Conservation (phyloP, 2,113 vertebrate species). For the Charadrius vociferus region DNA sequence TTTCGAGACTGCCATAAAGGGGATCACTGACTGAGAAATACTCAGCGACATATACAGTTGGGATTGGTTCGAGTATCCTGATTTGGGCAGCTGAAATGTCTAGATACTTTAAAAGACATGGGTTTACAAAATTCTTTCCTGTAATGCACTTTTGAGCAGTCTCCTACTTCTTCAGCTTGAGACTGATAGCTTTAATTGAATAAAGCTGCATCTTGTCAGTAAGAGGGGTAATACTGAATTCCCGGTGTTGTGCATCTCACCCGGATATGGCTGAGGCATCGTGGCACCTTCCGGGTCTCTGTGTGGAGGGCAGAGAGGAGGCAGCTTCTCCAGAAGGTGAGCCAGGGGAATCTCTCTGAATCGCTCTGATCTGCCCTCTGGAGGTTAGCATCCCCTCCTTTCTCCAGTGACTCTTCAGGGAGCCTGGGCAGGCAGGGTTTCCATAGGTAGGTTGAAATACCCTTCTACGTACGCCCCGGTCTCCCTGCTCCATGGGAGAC, state of each 20-base stretch:
- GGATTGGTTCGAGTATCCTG: neutral
- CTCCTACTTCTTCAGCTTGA: neutral
- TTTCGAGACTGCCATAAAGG: neutral
- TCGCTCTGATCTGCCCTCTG: constrained; percentile 23
- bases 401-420: neutral
- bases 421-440: neutral
- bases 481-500: neutral
- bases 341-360: neutral
- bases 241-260: neutral
- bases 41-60: neutral
- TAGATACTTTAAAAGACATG: neutral
- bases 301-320: neutral
- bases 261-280: accelerated
- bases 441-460: neutral
- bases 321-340: neutral
- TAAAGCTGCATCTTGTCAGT: neutral
- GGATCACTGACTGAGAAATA: neutral
- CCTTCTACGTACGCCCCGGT: accelerated
- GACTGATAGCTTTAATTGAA: neutral
- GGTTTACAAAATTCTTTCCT: neutral
- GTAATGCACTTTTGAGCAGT: neutral
- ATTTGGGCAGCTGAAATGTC: neutral
- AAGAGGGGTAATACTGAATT: neutral
- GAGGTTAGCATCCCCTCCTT: neutral
- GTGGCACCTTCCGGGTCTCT: accelerated